Evolutionary conservation across 1,140 invertebrate species (phyloP), one percentile per base, ranked within the genome.

Genomic region (Meteorus sp.): DNA sequence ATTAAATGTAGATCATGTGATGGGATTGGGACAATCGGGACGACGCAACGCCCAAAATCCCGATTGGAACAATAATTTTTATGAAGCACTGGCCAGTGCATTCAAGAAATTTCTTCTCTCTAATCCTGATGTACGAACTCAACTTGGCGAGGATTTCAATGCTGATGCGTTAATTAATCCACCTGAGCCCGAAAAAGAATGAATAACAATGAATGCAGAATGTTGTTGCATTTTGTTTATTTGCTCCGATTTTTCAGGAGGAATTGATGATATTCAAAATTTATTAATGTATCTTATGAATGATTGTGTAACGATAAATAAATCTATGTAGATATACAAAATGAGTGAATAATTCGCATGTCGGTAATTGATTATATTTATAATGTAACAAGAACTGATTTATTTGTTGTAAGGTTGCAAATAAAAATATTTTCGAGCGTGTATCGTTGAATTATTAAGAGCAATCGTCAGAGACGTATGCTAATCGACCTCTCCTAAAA

Each of bases 11-110:
- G 35, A n/a, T 39, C 13, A 39, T 8, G 6, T 3, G 15, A 17
- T 13, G 7, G 4, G 19, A 43, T 2, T 3, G 4, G 9, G 19
- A 13, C 39, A 17, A 43, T 15, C 39, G 4, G 4, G 9, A 3
- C 33, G 27, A 31, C 3, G 37, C 7, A 52, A 25, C 17, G 25
- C 9, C 19, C 15, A 35, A 33, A n/a, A n/a, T n/a, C n/a, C 11
- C 2, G 9, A 44, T n/a, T 61, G 25, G 37, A 61, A 61, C n/a
- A 53, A 23, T 6, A 15, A 56, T 44, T 61, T 61, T 29, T 61
- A 61, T 44, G 43, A 35, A 45, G 54, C 54, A 1, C 22, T 61
- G 7, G 39, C 54, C 2, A 50, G 35, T 1, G 41, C 39, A 23
- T 19, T 56, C 4, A 33, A 52, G 25, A 19, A 43, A 2, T 48